Evolutionary conservation across 2,113 vertebrate genomes (phyloP), one percentile per base, ranked within the genome.

Genomic region (Lutjanus erythropterus): DNA sequence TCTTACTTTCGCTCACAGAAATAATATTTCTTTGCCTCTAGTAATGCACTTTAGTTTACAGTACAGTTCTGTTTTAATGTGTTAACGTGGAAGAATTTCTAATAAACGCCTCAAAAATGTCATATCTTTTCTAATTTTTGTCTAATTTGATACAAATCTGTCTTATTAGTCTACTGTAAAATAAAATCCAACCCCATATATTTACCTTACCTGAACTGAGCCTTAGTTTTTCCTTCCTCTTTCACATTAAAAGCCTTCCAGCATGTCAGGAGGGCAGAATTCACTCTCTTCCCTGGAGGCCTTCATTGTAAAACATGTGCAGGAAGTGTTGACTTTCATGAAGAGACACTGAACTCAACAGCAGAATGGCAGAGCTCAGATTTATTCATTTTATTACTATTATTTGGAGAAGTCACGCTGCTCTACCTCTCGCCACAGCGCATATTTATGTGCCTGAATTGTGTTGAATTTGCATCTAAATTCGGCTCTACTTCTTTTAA

Each of bases 401-500:
- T 59, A 12, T 44, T 55, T 75, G 59, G 59, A 68, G 77, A n/a
- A 35, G 39, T 61, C 25, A 6, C 2, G 2, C 37, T 1, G 3
- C 56, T 3, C 0, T 41, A 7, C 39, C 42, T 31, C 31, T 9
- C 14, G 47, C 47, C 66, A 16, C 53, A 2, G 33, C 1, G 72
- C 71, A 71, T 68, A 62, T 86, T 74, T 46, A 52, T 69, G 67
- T 29, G 16, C 39, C 53, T 15, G 33, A 10, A 31, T 75, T 25
- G 53, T 53, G 23, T 18, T 23, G 77, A 70, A 71, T 83, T 44
- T 79, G 55, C 15, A 42, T 79, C 61, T 64, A 75, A 71, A 71
- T 80, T 46, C 21, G 52, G 31, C 75, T 25, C 1, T 0, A 14
- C 19, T 64, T 4, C 70, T 73, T 81, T 83, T 55, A 29, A 84